Evolutionary conservation across 64 coral and sea anemone genomes (phyloP).

Genomic region (Montipora foliosa): DNA sequence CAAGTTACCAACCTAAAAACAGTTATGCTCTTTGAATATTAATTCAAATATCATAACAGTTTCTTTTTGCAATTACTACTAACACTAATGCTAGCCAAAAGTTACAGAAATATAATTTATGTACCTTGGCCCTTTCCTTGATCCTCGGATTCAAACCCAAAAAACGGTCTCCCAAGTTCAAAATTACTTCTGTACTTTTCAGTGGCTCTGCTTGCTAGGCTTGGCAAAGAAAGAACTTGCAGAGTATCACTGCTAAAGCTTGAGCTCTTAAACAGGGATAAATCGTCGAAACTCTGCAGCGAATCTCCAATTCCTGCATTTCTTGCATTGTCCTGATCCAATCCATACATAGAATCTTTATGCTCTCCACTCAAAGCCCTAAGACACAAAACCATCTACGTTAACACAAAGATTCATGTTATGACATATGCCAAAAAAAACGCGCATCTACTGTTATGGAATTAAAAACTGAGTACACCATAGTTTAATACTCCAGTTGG

Average conservation of each 20-base stretch:
- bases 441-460: neutral
- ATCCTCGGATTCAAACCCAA: neutral
- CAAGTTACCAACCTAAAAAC: too few relatives aligned
- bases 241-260: constrained; percentile 13
- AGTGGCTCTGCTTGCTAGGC: neutral
- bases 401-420: neutral
- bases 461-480: neutral
- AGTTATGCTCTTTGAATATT: too few relatives aligned
- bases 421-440: neutral
- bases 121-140: constrained; percentile 31
- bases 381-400: neutral
- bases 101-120: neutral
- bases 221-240: neutral
- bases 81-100: neutral
- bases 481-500: too few relatives aligned
- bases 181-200: constrained; percentile 44
- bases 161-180: constrained; percentile 36
- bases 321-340: neutral
- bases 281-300: neutral
- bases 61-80: neutral
- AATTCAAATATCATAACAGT: too few relatives aligned
- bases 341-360: neutral
- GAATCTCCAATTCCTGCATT: neutral
- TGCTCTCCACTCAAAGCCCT: neutral
- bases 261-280: constrained; percentile 11